Base-by-base conservation (phyloP, 2,888 invertebrate species). In the Dicyrtomina minuta region DNA sequence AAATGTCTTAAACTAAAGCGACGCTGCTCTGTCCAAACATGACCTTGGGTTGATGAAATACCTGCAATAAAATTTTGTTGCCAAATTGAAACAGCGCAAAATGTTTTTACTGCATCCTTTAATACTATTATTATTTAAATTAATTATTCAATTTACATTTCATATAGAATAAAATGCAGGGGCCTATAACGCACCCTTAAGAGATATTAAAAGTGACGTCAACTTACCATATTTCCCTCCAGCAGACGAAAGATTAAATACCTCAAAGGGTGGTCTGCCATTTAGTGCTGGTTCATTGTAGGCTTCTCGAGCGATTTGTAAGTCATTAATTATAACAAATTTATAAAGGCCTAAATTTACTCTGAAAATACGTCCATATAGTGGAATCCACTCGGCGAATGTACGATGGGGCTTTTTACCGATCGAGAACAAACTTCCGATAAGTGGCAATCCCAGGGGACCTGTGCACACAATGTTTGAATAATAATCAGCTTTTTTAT, bases 1-100 rank as follows among this genome's bases (percentile, higher is more conserved):
- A 68, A 60, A 20, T 61, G n/a, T 51, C 68, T 12, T 2, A 68
- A 39, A 13, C 49, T 68, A 20, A 68, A 68, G 2, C 60, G 43
- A 8, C 67, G 46, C 26, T 59, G 59, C 24, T 59, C 67, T 10
- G 26, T 12, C 67, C 67, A 67, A 1, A 26, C 60, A n/a, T 2
- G 10, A 15, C 59, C 59, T 5, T 49, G 13, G 4, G 59, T 46
- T 0, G 17, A 17, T 33, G 8, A 5, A 5, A 33, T 33, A 8
- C 33, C 33, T 33, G 8, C 3, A 8, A 51, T 51, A 8, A 51
- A 8, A n/a, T n/a, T n/a, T n/a, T n/a, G n/a, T n/a, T n/a, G n/a
- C n/a, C n/a, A n/a, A n/a, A n/a, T n/a, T n/a, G n/a, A n/a, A n/a
- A n/a, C n/a, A n/a, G n/a, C n/a, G n/a, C n/a, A n/a, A n/a, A n/a